Percentiles rank a stretch among this genome's conserved stretches.
Conservation (phyloP, 2,113 vertebrate genomes). For the Irena cyanogastra region DNA sequence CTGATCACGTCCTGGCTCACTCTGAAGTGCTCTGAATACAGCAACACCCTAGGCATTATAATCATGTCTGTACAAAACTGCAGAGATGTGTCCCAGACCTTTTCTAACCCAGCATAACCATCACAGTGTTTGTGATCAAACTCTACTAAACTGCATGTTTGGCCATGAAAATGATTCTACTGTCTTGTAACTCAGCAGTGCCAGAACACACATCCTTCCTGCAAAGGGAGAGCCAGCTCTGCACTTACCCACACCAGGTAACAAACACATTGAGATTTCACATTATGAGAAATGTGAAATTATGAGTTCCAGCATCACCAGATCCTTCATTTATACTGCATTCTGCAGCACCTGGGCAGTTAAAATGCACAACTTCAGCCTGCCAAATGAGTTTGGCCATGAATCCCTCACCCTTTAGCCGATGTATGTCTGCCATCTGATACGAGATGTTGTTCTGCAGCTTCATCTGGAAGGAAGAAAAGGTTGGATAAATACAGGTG, state of each 20-base stretch:
- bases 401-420: constrained; percentile 83
- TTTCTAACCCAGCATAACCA: not conserved
- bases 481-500: not conserved
- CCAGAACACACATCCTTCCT: not conserved
- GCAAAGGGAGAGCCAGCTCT: not conserved
- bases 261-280: rapidly evolving
- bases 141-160: rapidly evolving
- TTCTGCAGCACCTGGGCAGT: not conserved
- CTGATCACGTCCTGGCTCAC: not conserved
- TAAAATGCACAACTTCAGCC: not conserved
- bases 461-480: constrained; percentile 79
- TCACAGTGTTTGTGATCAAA: not conserved
- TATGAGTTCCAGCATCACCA: not conserved
- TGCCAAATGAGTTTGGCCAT: not conserved
- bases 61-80: not conserved
- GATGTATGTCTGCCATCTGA: constrained; percentile 87
- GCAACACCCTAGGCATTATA: not conserved
- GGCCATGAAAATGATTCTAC: rapidly evolving
- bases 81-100: not conserved
- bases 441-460: constrained; percentile 84
- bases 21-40: not conserved
- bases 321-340: not conserved
- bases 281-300: rapidly evolving
- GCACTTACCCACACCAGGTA: not conserved
- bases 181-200: not conserved